Base-by-base conservation (phyloP, 2,888 invertebrate species). In the Drosophila ochracea region DNA sequence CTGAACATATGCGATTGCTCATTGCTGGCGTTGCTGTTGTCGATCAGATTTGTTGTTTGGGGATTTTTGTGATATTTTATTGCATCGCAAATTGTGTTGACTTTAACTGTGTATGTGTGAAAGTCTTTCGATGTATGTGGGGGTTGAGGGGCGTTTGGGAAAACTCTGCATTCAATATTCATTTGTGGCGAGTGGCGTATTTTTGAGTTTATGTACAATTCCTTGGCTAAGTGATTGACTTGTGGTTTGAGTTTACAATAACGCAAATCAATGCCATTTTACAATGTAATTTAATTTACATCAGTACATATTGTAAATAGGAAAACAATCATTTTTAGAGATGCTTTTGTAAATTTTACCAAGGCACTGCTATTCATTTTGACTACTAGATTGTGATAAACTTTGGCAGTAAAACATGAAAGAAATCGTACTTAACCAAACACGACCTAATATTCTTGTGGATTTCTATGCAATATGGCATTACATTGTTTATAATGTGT, bases 61-160 rank as follows among this genome's bases (percentile, higher is more conserved):
- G 53, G 68, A 73, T 78, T 87, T 76, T 73, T 73, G 84, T 80
- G 68, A 73, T 83, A 75, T 73, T 83, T 84, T 80, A 82, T 83
- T 70, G 83, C 77, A 54, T 35, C 37, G 47, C 50, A 60, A 28
- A 50, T 37, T 47, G 59, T 47, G n/a, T 30, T 37, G 31, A 58
- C 49, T 55, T 13, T 53, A n/a, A 10, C 33, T 25, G 41, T 60
- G 21, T 35, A 33, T 52, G 58, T 57, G n/a, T 5, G 47, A 47
- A 53, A 16, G 21, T 33, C 28, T 55, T 53, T 39, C 37, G 53
- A 19, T 13, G 58, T 59, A 43, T 53, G n/a, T 16, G 35, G 19
- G n/a, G 37, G 43, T 25, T 16, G 16, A 47, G 47, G 16, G 25
- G 47, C 7, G 28, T 16, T 47, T 61, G 39, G 57, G 10, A 21